Conservation (phyloP, 2,797 vertebrate species). For the Melopsittacus undulatus region DNA sequence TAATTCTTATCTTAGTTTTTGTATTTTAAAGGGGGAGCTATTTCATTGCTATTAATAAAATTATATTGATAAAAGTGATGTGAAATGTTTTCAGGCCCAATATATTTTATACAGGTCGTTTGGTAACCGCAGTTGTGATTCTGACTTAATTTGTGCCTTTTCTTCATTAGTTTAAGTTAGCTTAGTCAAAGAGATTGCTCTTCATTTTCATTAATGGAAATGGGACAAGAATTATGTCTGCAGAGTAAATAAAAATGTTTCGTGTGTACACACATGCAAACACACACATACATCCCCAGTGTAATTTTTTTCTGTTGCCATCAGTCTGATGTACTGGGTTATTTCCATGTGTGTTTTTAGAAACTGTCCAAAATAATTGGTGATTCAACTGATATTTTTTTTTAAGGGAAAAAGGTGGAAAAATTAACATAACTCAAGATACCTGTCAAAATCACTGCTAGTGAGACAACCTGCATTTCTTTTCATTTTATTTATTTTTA, state of each 20-base stretch:
- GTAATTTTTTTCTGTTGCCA: background rate
- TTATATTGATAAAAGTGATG: background rate
- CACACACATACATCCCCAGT: background rate
- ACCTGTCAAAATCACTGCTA: conserved; percentile 11
- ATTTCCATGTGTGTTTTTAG: background rate
- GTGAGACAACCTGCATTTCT: background rate
- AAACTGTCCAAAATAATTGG: background rate
- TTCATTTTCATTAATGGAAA: background rate
- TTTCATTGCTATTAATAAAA: background rate
- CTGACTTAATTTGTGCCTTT: background rate
- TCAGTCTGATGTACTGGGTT: background rate
- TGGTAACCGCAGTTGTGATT: background rate
- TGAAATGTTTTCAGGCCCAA: background rate
- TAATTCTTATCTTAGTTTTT: background rate
- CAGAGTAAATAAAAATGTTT: background rate
- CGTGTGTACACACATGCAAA: background rate
- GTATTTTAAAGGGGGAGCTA: background rate
- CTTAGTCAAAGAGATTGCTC: background rate
- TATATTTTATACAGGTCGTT: background rate
- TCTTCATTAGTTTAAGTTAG: background rate
- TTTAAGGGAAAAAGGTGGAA: background rate
- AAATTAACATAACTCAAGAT: conserved; percentile 2
- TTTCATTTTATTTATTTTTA: conserved; percentile 37
- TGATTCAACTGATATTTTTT: background rate
- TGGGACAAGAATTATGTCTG: background rate